Conservation (phyloP, 1,140 invertebrate species). For the Drosophila parvula region DNA sequence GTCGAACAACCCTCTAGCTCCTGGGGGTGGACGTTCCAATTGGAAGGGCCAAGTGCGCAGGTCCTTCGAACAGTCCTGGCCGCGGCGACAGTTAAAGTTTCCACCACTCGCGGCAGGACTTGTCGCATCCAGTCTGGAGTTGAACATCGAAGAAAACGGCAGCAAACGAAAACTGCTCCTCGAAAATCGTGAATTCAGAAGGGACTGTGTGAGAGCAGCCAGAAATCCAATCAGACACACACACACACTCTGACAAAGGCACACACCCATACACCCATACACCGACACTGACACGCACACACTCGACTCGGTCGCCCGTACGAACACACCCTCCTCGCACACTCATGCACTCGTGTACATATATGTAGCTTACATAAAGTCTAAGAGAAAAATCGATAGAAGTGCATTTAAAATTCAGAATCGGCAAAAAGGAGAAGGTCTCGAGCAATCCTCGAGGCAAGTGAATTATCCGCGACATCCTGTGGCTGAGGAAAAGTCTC, state of each 20-base stretch:
- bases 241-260: slow-evolving; percentile 39
- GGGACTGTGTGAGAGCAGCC: slow-evolving; percentile 71
- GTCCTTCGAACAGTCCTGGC: slow-evolving; percentile 77
- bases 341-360: slow-evolving; percentile 58
- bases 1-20: slow-evolving; percentile 46
- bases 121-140: slow-evolving; percentile 82
- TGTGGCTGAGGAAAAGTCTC: slow-evolving; percentile 46
- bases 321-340: slow-evolving; percentile 51
- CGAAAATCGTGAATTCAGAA: slow-evolving; percentile 59
- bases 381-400: slow-evolving; percentile 78
- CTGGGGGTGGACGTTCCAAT: slow-evolving; percentile 54
- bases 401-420: slow-evolving; percentile 77
- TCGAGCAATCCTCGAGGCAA: slow-evolving; percentile 33
- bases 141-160: slow-evolving; percentile 83
- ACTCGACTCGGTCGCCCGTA: slow-evolving; percentile 43
- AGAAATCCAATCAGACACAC: slow-evolving; percentile 76
- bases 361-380: slow-evolving; percentile 76
- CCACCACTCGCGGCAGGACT: slow-evolving; percentile 71
- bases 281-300: slow-evolving; percentile 51
- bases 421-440: slow-evolving; percentile 42
- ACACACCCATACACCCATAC: slow-evolving; percentile 36
- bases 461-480: slow-evolving; percentile 23
- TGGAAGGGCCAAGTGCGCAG: slow-evolving; percentile 75
- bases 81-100: slow-evolving; percentile 41
- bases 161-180: slow-evolving; percentile 77